phyloP scores from a whole-genome alignment of 2,113 vertebrate genomes.

The Coregonus clupeaformis region DNA sequence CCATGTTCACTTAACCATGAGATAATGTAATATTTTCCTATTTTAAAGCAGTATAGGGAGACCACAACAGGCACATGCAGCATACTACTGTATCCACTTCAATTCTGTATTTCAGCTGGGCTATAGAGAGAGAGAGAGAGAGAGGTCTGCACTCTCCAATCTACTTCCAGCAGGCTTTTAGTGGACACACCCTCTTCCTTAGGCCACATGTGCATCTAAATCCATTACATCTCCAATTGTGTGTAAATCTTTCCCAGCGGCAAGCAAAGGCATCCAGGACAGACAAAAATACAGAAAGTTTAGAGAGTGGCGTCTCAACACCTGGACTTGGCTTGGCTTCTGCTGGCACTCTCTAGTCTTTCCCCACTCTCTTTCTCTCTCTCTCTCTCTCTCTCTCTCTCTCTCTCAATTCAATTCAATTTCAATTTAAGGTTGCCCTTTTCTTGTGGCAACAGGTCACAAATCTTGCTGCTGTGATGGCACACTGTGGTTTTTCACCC shows the following conservation, averaged over 20 bases:
- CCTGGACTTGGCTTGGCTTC: conserved; percentile 35
- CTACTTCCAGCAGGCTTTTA: background rate
- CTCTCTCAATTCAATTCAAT: no score
- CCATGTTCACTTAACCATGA: conserved; percentile 1
- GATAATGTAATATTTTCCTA: conserved; percentile 43
- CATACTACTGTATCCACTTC: conserved; percentile 4
- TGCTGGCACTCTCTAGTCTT: conserved; percentile 17
- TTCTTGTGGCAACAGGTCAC: no score
- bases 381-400: no score
- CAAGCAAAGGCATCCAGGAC: conserved; percentile 18
- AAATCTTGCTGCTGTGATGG: no score
- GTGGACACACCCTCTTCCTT: conserved; percentile 8
- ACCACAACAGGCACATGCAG: conserved; percentile 24
- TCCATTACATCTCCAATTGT: conserved; percentile 1
- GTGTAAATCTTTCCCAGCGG: conserved; percentile 15
- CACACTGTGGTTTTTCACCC: no score
- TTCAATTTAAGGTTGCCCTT: no score
- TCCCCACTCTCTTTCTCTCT: no score
- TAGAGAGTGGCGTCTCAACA: conserved; percentile 29
- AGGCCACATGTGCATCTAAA: conserved; percentile 21
- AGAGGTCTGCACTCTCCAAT: no score
- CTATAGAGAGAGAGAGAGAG: background rate
- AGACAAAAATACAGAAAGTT: conserved; percentile 17
- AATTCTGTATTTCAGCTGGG: conserved; percentile 19
- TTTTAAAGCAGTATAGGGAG: conserved; percentile 37